A percentile compares a stretch with the other conserved stretches of the same genome.
phyloP scores from a whole-genome alignment of 2,113 vertebrate genomes.

The Lepidothrix coronata region DNA sequence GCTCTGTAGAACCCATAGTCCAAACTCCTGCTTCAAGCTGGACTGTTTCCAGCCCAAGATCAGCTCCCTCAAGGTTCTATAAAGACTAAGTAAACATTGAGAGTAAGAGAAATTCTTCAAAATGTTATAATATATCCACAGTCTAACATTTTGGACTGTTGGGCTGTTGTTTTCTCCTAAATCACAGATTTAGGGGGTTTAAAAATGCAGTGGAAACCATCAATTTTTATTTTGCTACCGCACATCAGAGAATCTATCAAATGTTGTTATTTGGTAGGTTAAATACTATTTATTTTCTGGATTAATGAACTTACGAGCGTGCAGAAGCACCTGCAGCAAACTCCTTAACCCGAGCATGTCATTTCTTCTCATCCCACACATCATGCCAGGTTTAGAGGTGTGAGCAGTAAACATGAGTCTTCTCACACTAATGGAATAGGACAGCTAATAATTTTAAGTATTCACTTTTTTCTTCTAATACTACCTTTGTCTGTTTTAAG shows the following conservation, averaged over 20 bases:
- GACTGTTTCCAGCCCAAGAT: not conserved
- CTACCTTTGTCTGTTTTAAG: not conserved
- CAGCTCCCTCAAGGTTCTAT: rapidly evolving
- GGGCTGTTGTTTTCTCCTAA: rapidly evolving
- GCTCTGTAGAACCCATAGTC: not conserved
- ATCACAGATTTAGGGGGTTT: not conserved
- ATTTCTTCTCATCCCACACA: not conserved
- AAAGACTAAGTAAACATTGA: not conserved
- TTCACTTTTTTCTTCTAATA: not conserved
- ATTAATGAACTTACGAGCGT: not conserved
- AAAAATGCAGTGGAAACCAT: not conserved
- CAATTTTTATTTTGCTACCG: not conserved
- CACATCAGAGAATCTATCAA: not conserved
- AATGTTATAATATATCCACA: not conserved
- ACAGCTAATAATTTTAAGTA: not conserved
- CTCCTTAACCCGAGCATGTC: not conserved
- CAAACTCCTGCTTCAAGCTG: not conserved
- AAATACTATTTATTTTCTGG: not conserved
- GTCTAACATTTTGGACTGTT: not conserved
- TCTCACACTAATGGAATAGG: not conserved
- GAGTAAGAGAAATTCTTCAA: not conserved
- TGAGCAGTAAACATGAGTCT: not conserved
- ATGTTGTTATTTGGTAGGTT: not conserved
- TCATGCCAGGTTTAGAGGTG: not conserved
- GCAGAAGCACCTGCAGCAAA: not conserved